Conservation (phyloP, 2,888 invertebrate genomes). For the Caenorhabditis doughertyi region DNA sequence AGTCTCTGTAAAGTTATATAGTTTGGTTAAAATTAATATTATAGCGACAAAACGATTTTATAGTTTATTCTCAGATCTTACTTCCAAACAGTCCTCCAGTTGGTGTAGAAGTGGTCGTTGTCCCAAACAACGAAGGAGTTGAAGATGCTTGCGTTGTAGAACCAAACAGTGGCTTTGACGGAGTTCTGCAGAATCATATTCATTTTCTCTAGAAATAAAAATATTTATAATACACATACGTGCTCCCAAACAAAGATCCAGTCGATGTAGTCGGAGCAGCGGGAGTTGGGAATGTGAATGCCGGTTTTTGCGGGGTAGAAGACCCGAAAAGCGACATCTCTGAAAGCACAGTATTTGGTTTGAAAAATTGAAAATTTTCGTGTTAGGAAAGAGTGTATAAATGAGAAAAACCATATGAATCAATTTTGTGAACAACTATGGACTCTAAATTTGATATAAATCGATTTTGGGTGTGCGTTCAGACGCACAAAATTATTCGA, state of each 20-base stretch:
- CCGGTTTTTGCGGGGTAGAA: conserved; percentile 35
- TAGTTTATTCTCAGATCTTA: conserved; percentile 22
- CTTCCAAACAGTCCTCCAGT: conserved; percentile 63
- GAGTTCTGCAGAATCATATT: conserved; percentile 35
- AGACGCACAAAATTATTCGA: conserved; percentile 21
- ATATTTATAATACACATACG: no score
- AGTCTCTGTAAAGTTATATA: conserved; percentile 16
- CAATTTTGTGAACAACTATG: not conserved
- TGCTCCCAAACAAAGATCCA: conserved; percentile 54
- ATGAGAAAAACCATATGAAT: no score
- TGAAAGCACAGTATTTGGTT: not conserved
- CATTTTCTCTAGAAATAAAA: no score
- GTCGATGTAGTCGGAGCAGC: conserved; percentile 36
- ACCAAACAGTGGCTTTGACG: conserved; percentile 64
- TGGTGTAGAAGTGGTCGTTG: conserved; percentile 53
- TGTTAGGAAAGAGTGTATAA: no score
- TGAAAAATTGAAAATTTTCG: no score
- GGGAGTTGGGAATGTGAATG: conserved; percentile 62
- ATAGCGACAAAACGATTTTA: no score
- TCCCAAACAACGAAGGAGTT: conserved; percentile 55
- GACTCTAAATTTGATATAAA: not conserved
- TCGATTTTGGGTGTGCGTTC: not conserved
- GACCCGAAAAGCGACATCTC: conserved; percentile 62
- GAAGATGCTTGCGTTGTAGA: conserved; percentile 56
- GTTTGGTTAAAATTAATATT: no score